Evolutionary conservation across 2,888 invertebrate genomes (phyloP), one percentile per base, ranked within the genome.

Genomic region (Meiosimyza decipiens): DNA sequence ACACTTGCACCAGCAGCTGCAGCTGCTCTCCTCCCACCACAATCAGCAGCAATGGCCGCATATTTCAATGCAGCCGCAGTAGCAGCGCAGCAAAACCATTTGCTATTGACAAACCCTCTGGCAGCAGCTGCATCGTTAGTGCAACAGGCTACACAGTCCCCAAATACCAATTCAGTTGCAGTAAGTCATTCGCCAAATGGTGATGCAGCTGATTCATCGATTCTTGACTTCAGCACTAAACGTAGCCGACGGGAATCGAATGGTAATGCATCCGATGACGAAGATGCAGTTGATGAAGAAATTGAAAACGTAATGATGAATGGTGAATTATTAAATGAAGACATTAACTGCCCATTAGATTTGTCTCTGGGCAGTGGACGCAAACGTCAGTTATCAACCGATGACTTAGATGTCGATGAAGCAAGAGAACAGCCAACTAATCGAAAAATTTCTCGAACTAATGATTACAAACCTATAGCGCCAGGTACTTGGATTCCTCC

Each of bases 211-310:
- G 90, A 91, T 75, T 88, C 89, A 55, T 90, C 90, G 3, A 93
- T 92, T 51, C 88, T 96, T 71, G 94, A 96, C 87, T 96, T 95
- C 82, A 95, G 95, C 86, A 92, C 93, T 47, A 93, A 94, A 82
- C 90, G 91, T 76, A 85, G 88, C 80, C 80, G 88, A 82, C 88
- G 89, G 73, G 84, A 90, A 80, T 84, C 89, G 75, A 77, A 89
- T 74, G 89, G 60, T n/a, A 66, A 76, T 75, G 76, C 74, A 73
- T 89, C 71, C 54, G 79, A 80, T 22, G 80, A 76, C 13, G 80
- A 80, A 80, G 88, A 90, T 71, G 77, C 77, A 51, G 76, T 74
- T 50, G 74, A 55, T 2, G 74, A 67, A n/a, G 73, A 55, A 33
- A 16, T 28, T 11, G 65, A 70, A 9, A 50, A 13, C 4, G 70